These are phyloP conservation scores for Spea bombifrons DNA, from an alignment of 2,113 vertebrate species.

Conservation along the genomic window DNA sequence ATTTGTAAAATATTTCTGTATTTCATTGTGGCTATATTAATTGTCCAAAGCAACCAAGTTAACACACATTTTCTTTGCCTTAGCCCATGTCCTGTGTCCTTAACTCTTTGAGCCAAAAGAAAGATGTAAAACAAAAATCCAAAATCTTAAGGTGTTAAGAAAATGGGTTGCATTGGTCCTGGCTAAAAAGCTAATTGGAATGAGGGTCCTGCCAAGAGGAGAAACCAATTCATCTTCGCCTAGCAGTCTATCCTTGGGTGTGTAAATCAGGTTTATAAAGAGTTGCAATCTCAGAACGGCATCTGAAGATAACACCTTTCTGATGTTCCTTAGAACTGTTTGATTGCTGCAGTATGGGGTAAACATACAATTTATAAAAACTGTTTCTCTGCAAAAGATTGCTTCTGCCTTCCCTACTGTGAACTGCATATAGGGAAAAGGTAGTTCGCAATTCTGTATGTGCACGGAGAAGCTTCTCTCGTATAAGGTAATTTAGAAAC, in stretches of 20 bases:
- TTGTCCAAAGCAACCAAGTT: neutral
- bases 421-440: conserved; percentile 16
- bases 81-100: neutral
- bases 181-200: conserved; percentile 44
- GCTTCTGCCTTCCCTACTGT: conserved; percentile 15
- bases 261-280: conserved; percentile 29
- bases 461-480: conserved; percentile 4
- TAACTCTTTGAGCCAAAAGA: neutral
- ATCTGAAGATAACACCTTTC: conserved; percentile 11
- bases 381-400: conserved; percentile 30
- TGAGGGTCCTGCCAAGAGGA: conserved; percentile 45
- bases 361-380: conserved; percentile 51
- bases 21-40: neutral
- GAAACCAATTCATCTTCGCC: conserved; percentile 47
- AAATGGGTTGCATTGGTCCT: conserved; percentile 33
- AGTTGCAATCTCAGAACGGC: conserved; percentile 15
- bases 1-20: neutral
- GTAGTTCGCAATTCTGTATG: neutral
- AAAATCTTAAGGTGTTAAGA: conserved; percentile 37
- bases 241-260: conserved; percentile 12
- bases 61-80: neutral
- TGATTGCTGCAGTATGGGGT: conserved; percentile 56
- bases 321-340: conserved; percentile 43
- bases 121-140: neutral
- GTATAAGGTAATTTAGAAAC: conserved; percentile 50